Percentiles rank a stretch among this genome's conserved stretches.
Conservation (phyloP, 1,140 invertebrate genomes). For the Brachionus asplanchnoidis region DNA sequence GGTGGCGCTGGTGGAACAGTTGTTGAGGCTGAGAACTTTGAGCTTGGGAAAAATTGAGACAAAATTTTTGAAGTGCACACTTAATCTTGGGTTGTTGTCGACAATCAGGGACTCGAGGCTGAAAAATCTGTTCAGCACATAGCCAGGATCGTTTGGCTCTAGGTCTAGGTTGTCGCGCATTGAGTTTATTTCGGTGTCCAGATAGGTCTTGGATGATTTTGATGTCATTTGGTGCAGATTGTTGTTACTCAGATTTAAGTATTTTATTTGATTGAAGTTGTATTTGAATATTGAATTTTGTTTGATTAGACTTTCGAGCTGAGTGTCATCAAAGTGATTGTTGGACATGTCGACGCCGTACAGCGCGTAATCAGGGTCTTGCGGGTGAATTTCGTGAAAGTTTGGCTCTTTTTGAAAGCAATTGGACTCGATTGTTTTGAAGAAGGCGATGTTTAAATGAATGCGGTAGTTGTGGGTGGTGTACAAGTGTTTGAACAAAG, state of each 20-base stretch:
- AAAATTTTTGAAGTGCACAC: constrained; percentile 16
- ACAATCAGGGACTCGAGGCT: not conserved
- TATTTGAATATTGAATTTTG: constrained; percentile 21
- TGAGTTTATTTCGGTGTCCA: constrained; percentile 10
- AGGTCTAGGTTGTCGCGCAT: not conserved
- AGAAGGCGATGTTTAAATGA: not conserved
- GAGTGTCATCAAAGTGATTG: not conserved
- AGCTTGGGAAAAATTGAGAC: not conserved
- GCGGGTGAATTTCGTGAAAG: not conserved
- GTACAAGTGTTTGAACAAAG: not conserved
- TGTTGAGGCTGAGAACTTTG: not conserved
- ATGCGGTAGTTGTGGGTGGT: not conserved
- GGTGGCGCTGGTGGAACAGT: not conserved
- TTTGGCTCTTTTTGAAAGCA: not conserved
- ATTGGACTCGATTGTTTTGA: not conserved
- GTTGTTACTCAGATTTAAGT: constrained; percentile 24
- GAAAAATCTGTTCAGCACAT: not conserved
- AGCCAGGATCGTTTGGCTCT: constrained; percentile 4
- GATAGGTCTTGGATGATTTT: not conserved
- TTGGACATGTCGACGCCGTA: constrained; percentile 5
- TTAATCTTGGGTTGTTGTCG: not conserved
- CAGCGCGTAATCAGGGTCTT: not conserved
- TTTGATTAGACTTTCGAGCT: constrained; percentile 19
- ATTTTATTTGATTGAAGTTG: not conserved
- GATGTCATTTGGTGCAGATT: not conserved